Base-by-base conservation (phyloP, 2,888 invertebrate species). In the Drosophila testacea region DNA sequence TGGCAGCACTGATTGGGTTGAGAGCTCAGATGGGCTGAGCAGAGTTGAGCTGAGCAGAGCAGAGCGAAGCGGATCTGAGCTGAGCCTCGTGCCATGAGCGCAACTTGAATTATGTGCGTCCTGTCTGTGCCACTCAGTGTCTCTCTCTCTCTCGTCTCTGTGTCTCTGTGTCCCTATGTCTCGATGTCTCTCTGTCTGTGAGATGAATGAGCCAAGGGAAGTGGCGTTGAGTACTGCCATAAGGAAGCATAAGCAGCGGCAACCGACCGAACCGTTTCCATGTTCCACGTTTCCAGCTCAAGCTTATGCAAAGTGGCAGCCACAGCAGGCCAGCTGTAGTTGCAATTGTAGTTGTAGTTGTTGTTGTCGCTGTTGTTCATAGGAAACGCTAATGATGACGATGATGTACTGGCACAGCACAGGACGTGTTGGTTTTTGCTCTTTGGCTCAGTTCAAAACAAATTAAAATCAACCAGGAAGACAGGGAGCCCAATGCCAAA, bases 341-440 rank as follows among this genome's bases (percentile, higher is more conserved):
- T 51, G 44, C 13, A 36, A n/a, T 61, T 38, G 47, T 13, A 63
- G 41, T 44, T 32, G 52, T 22, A 16, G 41, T 60, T 74, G 59
- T 65, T 46, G 60, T 51, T 65, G 52, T 48, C 28, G 38, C 42
- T 61, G 48, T 52, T 39, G 62, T 46, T 70, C 69, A 70, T 63
- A 81, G 87, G 84, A 84, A 83, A 69, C 86, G 82, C 82, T 84
- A 87, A 84, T 82, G 88, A 83, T 84, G 87, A 85, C 85, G 87
- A 87, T 85, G 84, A 87, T 84, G 87, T 82, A 87, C 82, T 82
- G 72, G 2, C 51, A 38, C 84, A 87, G 88, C 51, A 38, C 84
- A 87, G 88, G 88, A 85, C 79, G 88, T 87, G 82, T 74, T 84
- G 75, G 77, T 83, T 81, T 86, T 81, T 78, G 73, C 82, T 82